A percentile compares a stretch with the other conserved stretches of the same genome.
These are phyloP conservation scores for Daphoenositta chrysoptera DNA, from an alignment of 2,113 vertebrate species.

Conservation along the genomic window DNA sequence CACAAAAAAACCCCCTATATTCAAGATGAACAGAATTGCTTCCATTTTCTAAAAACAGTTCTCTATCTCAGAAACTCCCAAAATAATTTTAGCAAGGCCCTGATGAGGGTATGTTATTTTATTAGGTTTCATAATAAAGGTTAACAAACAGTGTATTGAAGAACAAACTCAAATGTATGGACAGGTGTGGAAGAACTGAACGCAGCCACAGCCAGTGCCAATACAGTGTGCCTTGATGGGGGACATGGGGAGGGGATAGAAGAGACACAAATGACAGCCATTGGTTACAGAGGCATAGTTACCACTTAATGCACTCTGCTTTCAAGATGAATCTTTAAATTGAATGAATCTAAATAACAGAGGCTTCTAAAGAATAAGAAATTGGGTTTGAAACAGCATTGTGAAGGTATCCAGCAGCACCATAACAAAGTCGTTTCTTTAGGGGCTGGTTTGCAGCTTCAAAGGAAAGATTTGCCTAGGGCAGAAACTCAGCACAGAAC, in stretches of 20 bases:
- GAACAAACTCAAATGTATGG: constrained; percentile 4
- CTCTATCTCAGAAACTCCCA: not conserved
- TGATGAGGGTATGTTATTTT: not conserved
- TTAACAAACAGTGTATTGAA: not conserved
- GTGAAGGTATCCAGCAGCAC: constrained; percentile 45
- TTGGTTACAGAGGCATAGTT: constrained; percentile 6
- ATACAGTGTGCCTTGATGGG: not conserved
- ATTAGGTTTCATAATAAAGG: not conserved
- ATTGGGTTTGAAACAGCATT: constrained; percentile 58
- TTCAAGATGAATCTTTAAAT: constrained; percentile 58
- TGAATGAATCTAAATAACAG: constrained; percentile 61
- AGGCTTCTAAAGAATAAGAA: constrained; percentile 64
- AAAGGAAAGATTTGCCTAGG: constrained; percentile 48
- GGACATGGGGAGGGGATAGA: not conserved
- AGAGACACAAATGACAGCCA: not conserved
- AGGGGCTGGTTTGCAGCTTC: constrained; percentile 26
- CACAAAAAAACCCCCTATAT: not conserved
- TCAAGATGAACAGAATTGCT: not conserved
- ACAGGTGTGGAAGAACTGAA: not conserved
- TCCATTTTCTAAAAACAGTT: not conserved
- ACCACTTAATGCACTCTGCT: constrained; percentile 53
- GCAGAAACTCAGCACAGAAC: constrained; percentile 44
- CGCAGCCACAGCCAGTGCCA: not conserved
- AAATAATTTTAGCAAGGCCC: not conserved
- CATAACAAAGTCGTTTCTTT: constrained; percentile 40